Evolutionary conservation across 2,113 vertebrate genomes (phyloP).

Genomic region (Brachypteracias leptosomus): DNA sequence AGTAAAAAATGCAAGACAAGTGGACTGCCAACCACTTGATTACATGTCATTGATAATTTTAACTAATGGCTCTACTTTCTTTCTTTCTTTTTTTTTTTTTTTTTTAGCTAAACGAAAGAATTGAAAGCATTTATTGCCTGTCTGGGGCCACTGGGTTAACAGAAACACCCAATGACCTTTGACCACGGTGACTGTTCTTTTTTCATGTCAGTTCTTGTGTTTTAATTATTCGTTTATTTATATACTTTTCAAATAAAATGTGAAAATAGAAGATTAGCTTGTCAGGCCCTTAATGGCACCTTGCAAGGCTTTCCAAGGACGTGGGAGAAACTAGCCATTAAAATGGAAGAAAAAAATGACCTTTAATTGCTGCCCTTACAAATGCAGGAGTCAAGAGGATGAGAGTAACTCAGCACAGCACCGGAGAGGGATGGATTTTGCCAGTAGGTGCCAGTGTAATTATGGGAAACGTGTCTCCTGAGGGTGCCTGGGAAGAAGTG

Average conservation of each 20-base stretch:
- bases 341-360: background rate
- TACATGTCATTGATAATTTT: background rate
- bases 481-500: background rate
- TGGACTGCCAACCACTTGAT: background rate
- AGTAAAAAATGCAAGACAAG: background rate
- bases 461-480: background rate
- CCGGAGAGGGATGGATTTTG: background rate
- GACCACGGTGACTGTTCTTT: background rate
- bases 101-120: background rate
- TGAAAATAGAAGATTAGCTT: background rate
- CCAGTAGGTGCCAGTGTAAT: constrained; percentile 22
- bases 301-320: background rate
- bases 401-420: background rate
- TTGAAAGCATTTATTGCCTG: background rate
- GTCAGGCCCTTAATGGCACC: background rate
- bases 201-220: background rate
- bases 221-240: background rate
- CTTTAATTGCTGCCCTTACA: background rate
- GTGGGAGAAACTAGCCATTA: background rate
- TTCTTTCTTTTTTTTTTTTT: background rate
- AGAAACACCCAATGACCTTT: background rate
- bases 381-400: background rate
- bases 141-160: background rate
- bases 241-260: background rate
- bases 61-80: background rate